These are phyloP conservation scores for Hippopotamyrus pictus DNA, from an alignment of 2,797 vertebrate species.

Conservation along the genomic window DNA sequence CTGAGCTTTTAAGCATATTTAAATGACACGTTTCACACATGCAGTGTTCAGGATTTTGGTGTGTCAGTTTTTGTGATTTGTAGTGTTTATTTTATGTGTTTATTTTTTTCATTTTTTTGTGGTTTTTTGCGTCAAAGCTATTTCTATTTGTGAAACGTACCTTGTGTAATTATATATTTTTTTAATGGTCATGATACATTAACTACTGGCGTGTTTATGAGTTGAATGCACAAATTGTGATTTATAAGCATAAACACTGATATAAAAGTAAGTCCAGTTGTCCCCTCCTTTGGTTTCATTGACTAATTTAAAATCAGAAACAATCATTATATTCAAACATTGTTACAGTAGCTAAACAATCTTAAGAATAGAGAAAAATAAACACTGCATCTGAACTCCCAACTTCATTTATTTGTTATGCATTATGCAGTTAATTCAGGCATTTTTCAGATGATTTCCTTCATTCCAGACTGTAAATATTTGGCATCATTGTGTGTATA, in stretches of 20 bases:
- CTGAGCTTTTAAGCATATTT: neutral
- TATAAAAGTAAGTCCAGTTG: neutral
- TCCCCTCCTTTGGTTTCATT: neutral
- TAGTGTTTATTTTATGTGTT: neutral
- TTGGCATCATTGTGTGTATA: neutral
- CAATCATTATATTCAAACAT: neutral
- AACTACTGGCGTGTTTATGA: neutral
- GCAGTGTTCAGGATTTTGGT: neutral
- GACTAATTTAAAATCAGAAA: neutral
- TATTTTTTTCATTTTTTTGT: neutral
- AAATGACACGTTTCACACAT: neutral
- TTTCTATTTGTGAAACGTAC: constrained; percentile 1
- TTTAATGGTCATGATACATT: neutral
- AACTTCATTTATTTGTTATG: neutral
- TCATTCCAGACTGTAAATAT: neutral
- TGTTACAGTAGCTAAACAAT: neutral
- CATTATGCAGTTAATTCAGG: neutral
- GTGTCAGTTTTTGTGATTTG: neutral
- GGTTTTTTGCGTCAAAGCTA: neutral
- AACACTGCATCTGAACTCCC: neutral
- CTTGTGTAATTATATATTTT: neutral
- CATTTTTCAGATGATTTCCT: neutral
- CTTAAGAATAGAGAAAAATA: neutral
- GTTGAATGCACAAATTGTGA: neutral
- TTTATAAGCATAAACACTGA: neutral